These are phyloP conservation scores for Spinibarbus caldwelli DNA, from an alignment of 2,797 vertebrate species.

Conservation along the genomic window DNA sequence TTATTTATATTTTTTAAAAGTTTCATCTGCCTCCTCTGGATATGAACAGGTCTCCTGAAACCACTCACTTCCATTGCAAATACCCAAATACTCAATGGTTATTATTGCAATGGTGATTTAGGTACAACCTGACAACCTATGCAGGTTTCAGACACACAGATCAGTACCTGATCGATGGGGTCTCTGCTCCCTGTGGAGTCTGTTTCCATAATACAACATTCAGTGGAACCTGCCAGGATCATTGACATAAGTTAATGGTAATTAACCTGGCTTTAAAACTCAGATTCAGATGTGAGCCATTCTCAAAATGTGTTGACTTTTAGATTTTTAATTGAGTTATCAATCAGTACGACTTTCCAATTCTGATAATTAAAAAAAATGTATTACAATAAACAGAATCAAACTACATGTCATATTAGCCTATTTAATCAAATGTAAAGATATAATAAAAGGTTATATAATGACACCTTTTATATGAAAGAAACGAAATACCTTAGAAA, in stretches of 20 bases:
- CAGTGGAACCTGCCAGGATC: slow-evolving; percentile 1
- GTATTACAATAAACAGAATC: too few relatives aligned
- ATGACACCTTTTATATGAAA: neutral
- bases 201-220: neutral
- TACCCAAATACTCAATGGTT: neutral
- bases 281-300: neutral
- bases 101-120: neutral
- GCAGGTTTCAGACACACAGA: neutral
- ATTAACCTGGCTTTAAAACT: neutral
- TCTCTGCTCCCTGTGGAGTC: neutral
- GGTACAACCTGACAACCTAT: neutral
- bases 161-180: neutral
- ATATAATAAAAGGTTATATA: neutral
- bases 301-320: neutral
- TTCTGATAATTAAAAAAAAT: neutral
- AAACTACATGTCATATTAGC: too few relatives aligned
- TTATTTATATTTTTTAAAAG: too few relatives aligned
- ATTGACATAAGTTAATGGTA: neutral
- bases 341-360: neutral
- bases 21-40: neutral
- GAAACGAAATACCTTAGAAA: neutral
- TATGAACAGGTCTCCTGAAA: neutral
- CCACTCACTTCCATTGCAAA: neutral
- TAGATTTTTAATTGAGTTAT: neutral
- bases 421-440: neutral